Evolutionary conservation across 2,797 vertebrate genomes (phyloP), one percentile per base, ranked within the genome.

Genomic region (Gymnoscopelus braueri): DNA sequence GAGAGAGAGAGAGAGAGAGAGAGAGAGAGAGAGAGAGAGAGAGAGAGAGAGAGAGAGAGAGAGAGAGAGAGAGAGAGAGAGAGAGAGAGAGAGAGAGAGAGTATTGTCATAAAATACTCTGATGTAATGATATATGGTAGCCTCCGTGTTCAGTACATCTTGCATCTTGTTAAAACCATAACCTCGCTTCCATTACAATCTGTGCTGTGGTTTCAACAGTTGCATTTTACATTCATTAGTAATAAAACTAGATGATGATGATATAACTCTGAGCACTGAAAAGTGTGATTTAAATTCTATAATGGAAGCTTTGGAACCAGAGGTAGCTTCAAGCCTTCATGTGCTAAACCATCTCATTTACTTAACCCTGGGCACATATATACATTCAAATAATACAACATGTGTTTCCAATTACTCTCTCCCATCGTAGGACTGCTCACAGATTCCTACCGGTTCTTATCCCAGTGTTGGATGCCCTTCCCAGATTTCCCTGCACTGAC

Each of bases 321-420:
- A 1, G 5, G 50, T 11, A 23, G 51, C 65, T 54, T 49, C 54
- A 23, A 63, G 57, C 58, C 15, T 19, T 55, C 3, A 19, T 55
- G 58, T 44, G 19, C 29, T 53, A 9, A 19, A 49, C 32, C 59
- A 39, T 32, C 23, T 26, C 13, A 50, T 10, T 24, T 53, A 39
- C 63, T 35, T 56, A 57, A 66, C 35, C 65, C 26, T 35, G 12
- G 39, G 50, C 65, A 65, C 39, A 63, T 73, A 19, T 73, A 19
- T 19, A 60, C 60, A 56, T 35, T 15, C 56, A 67, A 84, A 74
- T 52, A 55, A 70, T 61, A 60, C 44, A 83, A 84, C 89, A 90
- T 88, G 51, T 92, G 89, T 77, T 84, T 90, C 76, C 71, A 87
- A 79, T 91, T 83, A 75, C 6, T 63, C 60, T 57, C 26, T 75